Conservation (phyloP, 2,888 invertebrate species). For the Phyto melanocephala region DNA sequence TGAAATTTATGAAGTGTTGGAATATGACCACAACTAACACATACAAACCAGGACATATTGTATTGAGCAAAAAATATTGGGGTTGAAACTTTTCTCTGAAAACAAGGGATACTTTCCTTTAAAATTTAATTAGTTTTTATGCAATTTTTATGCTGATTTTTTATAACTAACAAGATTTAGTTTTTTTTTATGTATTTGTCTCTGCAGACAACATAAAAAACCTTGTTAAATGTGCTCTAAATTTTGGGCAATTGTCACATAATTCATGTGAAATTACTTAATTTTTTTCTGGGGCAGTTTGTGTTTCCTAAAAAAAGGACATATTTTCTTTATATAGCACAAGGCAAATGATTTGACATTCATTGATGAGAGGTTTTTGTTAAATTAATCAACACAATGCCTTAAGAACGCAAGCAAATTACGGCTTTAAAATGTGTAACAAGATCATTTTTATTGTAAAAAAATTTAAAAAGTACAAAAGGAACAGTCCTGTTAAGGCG, state of each 20-base stretch:
- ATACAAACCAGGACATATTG: too few relatives aligned
- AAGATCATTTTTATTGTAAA: slow-evolving; percentile 9
- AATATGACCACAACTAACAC: not conserved
- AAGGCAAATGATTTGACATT: slow-evolving; percentile 31
- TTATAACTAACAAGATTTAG: not conserved
- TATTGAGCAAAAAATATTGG: too few relatives aligned
- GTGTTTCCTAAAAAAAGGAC: not conserved
- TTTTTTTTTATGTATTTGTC: too few relatives aligned
- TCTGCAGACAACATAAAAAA: not conserved
- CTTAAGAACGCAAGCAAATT: not conserved
- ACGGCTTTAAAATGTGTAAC: slow-evolving; percentile 19
- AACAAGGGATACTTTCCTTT: too few relatives aligned
- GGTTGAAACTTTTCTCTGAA: too few relatives aligned
- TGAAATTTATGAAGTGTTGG: not conserved
- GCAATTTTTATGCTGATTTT: not conserved
- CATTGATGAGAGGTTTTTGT: slow-evolving; percentile 35
- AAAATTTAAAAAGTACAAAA: not conserved
- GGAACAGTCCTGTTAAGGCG: slow-evolving; percentile 5
- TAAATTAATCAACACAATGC: not conserved
- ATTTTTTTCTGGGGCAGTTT: slow-evolving; percentile 24
- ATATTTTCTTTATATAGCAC: not conserved
- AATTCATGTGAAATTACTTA: slow-evolving; percentile 63
- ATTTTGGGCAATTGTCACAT: slow-evolving; percentile 48
- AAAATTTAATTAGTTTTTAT: too few relatives aligned
- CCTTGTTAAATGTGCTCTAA: slow-evolving; percentile 28